Base-by-base conservation (phyloP, 2,113 vertebrate species). In the Clarias macrocephalus region DNA sequence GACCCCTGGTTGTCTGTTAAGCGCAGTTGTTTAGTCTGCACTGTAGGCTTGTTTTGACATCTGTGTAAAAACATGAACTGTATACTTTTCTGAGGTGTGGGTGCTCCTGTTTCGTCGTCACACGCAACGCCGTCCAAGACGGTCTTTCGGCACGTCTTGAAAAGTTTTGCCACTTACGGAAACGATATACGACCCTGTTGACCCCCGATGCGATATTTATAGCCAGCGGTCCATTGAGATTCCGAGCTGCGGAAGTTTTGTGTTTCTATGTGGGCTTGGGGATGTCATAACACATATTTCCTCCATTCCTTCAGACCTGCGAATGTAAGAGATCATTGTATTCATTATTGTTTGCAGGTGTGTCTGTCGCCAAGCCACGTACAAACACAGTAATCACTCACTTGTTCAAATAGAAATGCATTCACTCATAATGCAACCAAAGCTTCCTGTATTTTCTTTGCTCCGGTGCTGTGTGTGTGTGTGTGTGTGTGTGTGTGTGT, bases 331-430 rank as follows among this genome's bases (percentile, higher is more conserved):
- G 86, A 16, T 81, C 90, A 94, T 94, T 94, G 91, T 94, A 82
- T 88, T 66, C 87, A 80, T 83, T 79, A 10, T 85, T 95, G 94
- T 94, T 94, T 93, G 90, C 91, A 93, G 90, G 90, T 89, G 83
- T 89, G 91, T 94, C 94, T 93, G 91, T 93, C 92, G 87, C 48
- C 91, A 91, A 89, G 90, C 87, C 75, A 83, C 90, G 91, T 91
- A 92, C 91, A 92, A 93, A 94, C 93, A 94, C 90, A 91, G 90
- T 91, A 88, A 72, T 94, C 91, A 89, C 90, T 95, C 93, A 90
- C 91, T 92, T 86, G 88, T 92, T 92, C 89, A 92, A 89, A 92
- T 90, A 86, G 87, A 83, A 73, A 56, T 56, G 88, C 65, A 85
- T 90, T 93, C 89, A 86, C 80, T 89, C 62, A 80, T 85, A 91